Conservation (phyloP, 2,888 invertebrate genomes). For the Antitype chi region DNA sequence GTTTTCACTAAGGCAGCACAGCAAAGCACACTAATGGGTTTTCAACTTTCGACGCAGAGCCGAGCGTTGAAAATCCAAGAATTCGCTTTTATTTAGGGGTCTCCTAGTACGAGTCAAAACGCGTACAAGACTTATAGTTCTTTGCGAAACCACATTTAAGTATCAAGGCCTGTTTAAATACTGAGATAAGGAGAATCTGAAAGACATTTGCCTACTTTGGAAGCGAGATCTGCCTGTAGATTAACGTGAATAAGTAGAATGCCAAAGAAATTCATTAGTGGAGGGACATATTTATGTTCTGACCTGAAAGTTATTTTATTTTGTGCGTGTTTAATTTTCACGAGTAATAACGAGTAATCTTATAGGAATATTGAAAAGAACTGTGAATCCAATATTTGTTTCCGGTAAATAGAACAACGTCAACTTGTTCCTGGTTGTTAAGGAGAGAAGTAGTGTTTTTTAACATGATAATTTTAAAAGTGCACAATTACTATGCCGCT, state of each 20-base stretch:
- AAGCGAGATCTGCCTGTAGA: conserved; percentile 50
- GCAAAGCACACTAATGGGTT: background rate
- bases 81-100: background rate
- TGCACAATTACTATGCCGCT: too few species aligned
- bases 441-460: too few species aligned
- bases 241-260: conserved; percentile 48
- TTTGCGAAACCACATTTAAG: conserved; percentile 50
- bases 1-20: background rate
- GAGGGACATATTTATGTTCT: conserved; percentile 42
- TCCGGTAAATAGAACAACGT: background rate
- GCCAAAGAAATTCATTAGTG: conserved; percentile 44
- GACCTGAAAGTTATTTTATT: conserved; percentile 9
- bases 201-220: conserved; percentile 55
- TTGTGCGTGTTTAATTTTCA: conserved; percentile 28
- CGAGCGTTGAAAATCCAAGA: background rate
- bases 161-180: conserved; percentile 56
- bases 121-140: conserved; percentile 46
- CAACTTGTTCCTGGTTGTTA: too few species aligned
- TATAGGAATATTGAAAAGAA: conserved; percentile 1
- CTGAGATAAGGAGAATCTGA: conserved; percentile 62
- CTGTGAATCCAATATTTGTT: background rate
- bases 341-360: background rate
- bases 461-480: too few species aligned
- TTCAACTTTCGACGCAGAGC: background rate
- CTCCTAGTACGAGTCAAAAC: background rate